phyloP scores from a whole-genome alignment of 2,113 vertebrate species.

The Lasiurus borealis region DNA sequence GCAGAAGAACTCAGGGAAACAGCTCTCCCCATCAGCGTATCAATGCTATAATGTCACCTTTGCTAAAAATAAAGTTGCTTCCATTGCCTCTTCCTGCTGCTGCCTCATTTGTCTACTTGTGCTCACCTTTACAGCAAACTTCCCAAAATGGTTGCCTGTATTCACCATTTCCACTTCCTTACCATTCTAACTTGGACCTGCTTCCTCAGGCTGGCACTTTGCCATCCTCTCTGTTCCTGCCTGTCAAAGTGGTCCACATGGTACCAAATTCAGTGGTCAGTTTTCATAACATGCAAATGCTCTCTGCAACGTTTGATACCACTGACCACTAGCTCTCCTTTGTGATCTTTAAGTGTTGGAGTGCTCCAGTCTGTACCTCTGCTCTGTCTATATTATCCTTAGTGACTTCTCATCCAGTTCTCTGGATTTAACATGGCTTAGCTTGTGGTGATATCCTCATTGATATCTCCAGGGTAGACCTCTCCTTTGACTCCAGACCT shows the following conservation, averaged over 20 bases:
- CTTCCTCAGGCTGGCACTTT: not conserved
- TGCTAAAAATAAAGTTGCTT: not conserved
- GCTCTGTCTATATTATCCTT: not conserved
- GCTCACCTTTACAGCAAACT: not conserved
- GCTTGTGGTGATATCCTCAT: too few species aligned
- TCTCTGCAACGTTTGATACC: not conserved
- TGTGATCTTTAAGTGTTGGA: not conserved
- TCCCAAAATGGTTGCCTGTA: rapidly evolving
- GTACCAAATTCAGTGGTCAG: not conserved
- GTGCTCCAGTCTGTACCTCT: not conserved
- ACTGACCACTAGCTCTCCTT: not conserved
- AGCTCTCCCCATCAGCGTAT: not conserved
- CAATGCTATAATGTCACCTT: not conserved
- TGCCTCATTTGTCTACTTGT: not conserved
- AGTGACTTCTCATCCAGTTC: not conserved
- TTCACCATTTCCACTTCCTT: not conserved
- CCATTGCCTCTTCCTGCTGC: not conserved
- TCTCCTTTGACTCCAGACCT: too few species aligned
- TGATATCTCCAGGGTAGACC: too few species aligned
- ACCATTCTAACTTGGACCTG: not conserved
- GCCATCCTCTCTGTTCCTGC: not conserved
- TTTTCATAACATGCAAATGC: not conserved
- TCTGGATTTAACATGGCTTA: too few species aligned
- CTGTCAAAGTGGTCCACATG: not conserved
- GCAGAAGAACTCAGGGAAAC: not conserved